phyloP scores from a whole-genome alignment of 2,113 vertebrate genomes.

The Orcinus orca region DNA sequence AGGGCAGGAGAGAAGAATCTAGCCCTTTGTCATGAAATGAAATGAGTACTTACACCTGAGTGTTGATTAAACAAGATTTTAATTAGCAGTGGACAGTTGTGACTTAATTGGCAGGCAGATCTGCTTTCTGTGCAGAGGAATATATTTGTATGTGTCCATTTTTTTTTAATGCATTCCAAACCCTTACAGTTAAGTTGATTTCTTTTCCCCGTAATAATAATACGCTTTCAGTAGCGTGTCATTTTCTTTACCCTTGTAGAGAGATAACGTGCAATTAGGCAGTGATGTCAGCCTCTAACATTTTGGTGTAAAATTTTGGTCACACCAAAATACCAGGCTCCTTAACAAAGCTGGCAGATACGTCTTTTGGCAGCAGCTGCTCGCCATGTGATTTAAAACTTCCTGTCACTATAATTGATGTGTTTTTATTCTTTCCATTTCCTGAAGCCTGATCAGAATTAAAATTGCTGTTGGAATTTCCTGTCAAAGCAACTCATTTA shows the following conservation, averaged over 20 bases:
- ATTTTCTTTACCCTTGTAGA: slow-evolving; percentile 80
- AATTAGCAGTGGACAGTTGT: background rate
- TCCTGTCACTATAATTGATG: slow-evolving; percentile 95
- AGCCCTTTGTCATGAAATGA: background rate
- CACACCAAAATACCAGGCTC: slow-evolving; percentile 80
- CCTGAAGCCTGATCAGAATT: slow-evolving; percentile 96
- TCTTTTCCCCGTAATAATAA: slow-evolving; percentile 71
- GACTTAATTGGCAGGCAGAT: background rate
- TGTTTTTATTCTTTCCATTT: slow-evolving; percentile 95
- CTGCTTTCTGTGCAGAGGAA: background rate
- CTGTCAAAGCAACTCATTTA: slow-evolving; percentile 95
- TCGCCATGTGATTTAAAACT: slow-evolving; percentile 93
- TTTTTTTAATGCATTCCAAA: slow-evolving; percentile 43
- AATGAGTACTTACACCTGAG: background rate
- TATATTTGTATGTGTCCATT: background rate
- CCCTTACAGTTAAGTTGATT: slow-evolving; percentile 48
- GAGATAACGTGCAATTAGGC: slow-evolving; percentile 80
- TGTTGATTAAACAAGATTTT: slow-evolving; percentile 49
- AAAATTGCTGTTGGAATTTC: slow-evolving; percentile 96
- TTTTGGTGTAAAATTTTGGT: slow-evolving; percentile 86
- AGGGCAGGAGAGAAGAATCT: slow-evolving; percentile 1
- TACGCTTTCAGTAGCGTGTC: slow-evolving; percentile 75
- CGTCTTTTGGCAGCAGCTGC: slow-evolving; percentile 90
- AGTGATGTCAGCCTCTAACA: slow-evolving; percentile 83
- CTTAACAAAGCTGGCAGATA: slow-evolving; percentile 86